Conservation (phyloP, 2,113 vertebrate genomes). For the Camelus bactrianus region DNA sequence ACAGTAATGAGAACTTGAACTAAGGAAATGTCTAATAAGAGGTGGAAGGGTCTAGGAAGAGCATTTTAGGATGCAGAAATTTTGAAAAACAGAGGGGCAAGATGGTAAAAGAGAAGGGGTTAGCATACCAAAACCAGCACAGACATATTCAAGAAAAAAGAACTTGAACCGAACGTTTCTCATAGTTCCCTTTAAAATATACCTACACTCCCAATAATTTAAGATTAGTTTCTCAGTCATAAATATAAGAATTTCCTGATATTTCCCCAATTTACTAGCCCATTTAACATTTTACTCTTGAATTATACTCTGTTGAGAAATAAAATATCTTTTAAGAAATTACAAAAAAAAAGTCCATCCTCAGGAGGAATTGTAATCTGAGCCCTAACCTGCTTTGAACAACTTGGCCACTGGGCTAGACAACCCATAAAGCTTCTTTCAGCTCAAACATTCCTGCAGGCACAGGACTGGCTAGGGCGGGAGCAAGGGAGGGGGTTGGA, state of each 20-base stretch:
- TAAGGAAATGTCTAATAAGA: neutral
- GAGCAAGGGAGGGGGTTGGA: too few species aligned
- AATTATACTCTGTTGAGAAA: neutral
- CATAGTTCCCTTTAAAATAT: neutral
- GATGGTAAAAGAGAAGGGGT: neutral
- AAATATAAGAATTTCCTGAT: neutral
- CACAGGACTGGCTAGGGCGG: neutral
- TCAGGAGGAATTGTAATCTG: neutral
- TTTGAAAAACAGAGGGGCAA: neutral
- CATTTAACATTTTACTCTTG: neutral
- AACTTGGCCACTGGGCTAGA: neutral
- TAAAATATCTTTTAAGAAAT: conserved; percentile 11
- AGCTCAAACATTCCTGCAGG: neutral
- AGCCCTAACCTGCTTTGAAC: neutral
- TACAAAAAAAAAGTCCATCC: neutral
- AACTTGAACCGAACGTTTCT: neutral
- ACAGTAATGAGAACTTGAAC: neutral
- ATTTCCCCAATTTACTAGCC: neutral
- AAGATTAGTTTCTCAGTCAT: conserved; percentile 4
- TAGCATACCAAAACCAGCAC: neutral
- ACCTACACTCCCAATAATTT: neutral
- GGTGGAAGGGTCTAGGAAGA: too few species aligned
- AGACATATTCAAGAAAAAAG: neutral
- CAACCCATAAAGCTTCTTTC: neutral
- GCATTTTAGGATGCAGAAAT: neutral